Conservation (phyloP, 2,888 invertebrate genomes). For the Eristalis arbustorum region DNA sequence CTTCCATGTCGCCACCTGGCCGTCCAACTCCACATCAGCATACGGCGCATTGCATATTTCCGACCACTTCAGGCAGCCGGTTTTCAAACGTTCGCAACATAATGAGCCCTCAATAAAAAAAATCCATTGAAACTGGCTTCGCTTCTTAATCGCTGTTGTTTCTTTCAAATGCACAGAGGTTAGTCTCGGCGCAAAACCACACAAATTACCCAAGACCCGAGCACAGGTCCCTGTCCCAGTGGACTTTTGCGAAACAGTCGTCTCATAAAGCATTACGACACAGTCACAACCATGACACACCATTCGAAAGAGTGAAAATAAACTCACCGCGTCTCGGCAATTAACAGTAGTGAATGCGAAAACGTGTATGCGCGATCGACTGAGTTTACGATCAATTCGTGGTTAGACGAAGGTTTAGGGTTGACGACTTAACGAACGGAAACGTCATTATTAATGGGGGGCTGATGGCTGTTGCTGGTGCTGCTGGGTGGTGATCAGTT, state of each 20-base stretch:
- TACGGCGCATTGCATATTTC: no score
- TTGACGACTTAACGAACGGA: neutral
- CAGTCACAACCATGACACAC: neutral
- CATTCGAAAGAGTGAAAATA: neutral
- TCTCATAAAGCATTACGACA: neutral
- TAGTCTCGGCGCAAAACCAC: neutral
- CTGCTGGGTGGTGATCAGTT: no score
- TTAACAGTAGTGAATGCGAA: neutral
- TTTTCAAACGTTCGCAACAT: no score
- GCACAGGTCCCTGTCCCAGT: neutral
- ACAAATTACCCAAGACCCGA: neutral
- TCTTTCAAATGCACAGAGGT: neutral
- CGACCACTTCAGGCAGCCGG: no score
- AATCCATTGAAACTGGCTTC: neutral
- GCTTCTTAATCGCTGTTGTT: neutral
- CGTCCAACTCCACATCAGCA: no score
- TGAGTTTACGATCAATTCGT: neutral
- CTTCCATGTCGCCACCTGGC: no score
- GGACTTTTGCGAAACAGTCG: neutral
- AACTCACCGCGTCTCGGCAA: neutral
- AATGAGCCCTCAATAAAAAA: neutral
- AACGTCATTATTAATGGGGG: neutral
- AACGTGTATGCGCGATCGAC: neutral
- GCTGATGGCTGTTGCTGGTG: neutral
- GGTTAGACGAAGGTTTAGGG: neutral